Conservation (phyloP, 2,113 vertebrate species). For the Proteles cristata region DNA sequence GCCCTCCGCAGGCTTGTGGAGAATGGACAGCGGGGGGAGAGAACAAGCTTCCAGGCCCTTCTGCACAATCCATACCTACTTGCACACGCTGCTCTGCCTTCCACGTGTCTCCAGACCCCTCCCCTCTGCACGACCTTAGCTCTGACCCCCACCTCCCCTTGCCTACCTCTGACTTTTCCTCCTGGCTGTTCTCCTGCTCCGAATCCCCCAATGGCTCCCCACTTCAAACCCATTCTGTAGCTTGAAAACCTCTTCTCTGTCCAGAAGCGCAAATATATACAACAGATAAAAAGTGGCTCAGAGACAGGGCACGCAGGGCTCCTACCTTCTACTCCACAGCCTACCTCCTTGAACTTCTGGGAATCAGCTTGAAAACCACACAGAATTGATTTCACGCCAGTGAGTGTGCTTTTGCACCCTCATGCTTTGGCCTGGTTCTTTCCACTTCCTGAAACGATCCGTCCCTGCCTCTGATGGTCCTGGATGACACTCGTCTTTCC, state of each 20-base stretch:
- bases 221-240: neutral
- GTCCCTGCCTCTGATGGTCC: neutral
- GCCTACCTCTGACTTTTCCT: neutral
- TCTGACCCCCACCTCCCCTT: neutral
- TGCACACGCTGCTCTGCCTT: fast-evolving
- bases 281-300: neutral
- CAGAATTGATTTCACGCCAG: neutral
- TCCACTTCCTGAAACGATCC: neutral
- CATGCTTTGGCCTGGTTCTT: fast-evolving
- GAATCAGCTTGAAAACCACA: neutral
- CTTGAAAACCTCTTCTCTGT: neutral
- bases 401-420: neutral
- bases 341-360: neutral
- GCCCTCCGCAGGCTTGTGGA: neutral
- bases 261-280: neutral
- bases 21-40: neutral
- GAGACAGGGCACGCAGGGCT: neutral
- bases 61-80: neutral
- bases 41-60: neutral
- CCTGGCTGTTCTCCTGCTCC: neutral
- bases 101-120: neutral
- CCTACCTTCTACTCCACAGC: neutral
- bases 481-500: neutral
- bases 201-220: neutral
- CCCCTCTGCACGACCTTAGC: neutral